These are phyloP conservation scores for Tricholauxania praeusta DNA, from an alignment of 2,888 invertebrate species.

Conservation along the genomic window DNA sequence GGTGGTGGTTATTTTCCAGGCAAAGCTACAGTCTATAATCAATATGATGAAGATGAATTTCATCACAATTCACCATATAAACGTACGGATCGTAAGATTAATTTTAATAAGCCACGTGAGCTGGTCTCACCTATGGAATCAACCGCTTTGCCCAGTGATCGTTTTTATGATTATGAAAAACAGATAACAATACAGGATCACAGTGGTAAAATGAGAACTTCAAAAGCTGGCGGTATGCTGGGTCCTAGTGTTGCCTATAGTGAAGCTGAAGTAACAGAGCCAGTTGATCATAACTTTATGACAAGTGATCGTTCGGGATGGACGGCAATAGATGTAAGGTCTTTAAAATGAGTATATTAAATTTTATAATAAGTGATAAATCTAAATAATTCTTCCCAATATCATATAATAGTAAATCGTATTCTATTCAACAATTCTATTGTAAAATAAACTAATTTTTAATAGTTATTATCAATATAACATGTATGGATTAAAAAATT, in stretches of 20 bases:
- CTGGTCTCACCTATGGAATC: conserved; percentile 26
- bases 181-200: conserved; percentile 52
- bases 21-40: conserved; percentile 54
- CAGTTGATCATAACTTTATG: conserved; percentile 49
- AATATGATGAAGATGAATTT: conserved; percentile 55
- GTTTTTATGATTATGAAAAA: conserved; percentile 65
- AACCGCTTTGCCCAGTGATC: conserved; percentile 49
- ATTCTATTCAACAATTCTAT: background rate
- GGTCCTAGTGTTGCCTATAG: conserved; percentile 44
- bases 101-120: conserved; percentile 60
- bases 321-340: conserved; percentile 52
- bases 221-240: conserved; percentile 40
- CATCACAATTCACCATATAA: conserved; percentile 59
- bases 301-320: conserved; percentile 53
- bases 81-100: conserved; percentile 56
- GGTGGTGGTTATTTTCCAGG: conserved; percentile 55
- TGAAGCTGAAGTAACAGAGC: conserved; percentile 36
- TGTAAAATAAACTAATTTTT: no score
- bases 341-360: background rate
- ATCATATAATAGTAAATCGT: background rate
- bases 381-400: background rate
- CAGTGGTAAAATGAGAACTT: conserved; percentile 50
- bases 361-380: no score
- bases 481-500: no score
- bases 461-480: no score